Evolutionary conservation across 2,888 invertebrate species (phyloP), one percentile per base, ranked within the genome.

Genomic region (Tetranychus piercei): DNA sequence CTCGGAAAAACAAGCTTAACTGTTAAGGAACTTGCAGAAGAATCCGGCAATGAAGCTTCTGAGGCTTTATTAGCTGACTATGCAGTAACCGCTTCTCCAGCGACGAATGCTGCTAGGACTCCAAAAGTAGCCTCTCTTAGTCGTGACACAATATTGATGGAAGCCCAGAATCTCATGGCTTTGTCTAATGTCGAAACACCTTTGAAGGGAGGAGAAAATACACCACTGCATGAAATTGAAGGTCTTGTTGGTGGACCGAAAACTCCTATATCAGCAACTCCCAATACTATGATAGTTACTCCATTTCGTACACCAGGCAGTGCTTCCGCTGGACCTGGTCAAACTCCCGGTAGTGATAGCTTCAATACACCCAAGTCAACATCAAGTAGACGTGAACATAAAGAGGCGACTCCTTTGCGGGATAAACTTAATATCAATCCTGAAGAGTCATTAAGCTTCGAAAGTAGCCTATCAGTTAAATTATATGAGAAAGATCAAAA

Each of bases 131-230:
- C 94, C 2, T 89, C 90, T 1, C 88, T 88, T 5, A 88, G 88
- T 75, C 90, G 90, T 15, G 94, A 95, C 83, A 87, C 88, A 81
- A 87, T 86, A 75, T 80, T 86, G 71, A 84, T 84, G 82, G 97
- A 97, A 84, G 97, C 97, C 0, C 95, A 97, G 83, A 97, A 99
- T 82, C 91, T 99, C 81, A 94, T 99, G 92, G 96, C 97, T 0
- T 84, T 99, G 23, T 93, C 94, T 0, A 95, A 97, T 82, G 94
- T 95, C 1, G 97, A 99, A 81, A 99, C 97, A 0, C 97, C 97
- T 0, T 84, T 99, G 22, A 96, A 96, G 82, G 88, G 97, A 72
- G 99, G 99, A 0, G 81, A 92, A 43, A 99, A 99, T 82, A 96
- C 96, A 0, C 94, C 95, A 0, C 85, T 99, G 6, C 89, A 90